These are phyloP conservation scores for Psettodes erumei DNA, from an alignment of 2,113 vertebrate species.

Conservation along the genomic window DNA sequence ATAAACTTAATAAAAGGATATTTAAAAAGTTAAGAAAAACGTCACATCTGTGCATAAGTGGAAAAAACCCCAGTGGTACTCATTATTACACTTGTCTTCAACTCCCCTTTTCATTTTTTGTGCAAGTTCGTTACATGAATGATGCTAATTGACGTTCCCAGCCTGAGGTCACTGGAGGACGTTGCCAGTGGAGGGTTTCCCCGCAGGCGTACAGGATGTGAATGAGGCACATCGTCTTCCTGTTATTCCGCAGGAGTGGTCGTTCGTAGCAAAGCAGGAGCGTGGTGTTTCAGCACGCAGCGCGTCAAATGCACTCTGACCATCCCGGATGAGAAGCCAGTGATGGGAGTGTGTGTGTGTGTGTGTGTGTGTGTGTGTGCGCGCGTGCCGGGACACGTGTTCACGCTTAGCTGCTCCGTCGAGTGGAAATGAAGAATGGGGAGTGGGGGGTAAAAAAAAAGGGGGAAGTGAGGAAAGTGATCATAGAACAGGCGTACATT, in stretches of 20 bases:
- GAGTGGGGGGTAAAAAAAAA: constrained; percentile 31
- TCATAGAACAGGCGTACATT: constrained; percentile 4
- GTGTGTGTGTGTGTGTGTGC: background rate
- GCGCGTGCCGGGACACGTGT: background rate
- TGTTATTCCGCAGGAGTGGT: constrained; percentile 69
- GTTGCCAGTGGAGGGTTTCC: constrained; percentile 31
- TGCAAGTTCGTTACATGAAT: constrained; percentile 19
- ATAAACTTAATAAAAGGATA: too few species aligned
- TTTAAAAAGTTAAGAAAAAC: too few species aligned
- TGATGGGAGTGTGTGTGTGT: background rate
- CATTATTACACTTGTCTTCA: background rate
- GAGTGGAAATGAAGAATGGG: constrained; percentile 47
- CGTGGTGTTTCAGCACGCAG: background rate
- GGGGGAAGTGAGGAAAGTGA: constrained; percentile 29
- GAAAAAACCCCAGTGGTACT: background rate
- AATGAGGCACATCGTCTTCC: constrained; percentile 58
- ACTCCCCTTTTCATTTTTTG: constrained; percentile 3
- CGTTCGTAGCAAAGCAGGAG: constrained; percentile 7
- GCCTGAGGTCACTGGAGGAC: constrained; percentile 55
- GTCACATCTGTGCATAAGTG: background rate
- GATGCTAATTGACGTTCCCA: constrained; percentile 56
- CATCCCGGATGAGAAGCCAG: background rate
- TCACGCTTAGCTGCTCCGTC: constrained; percentile 5
- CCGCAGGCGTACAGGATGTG: constrained; percentile 62
- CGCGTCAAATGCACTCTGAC: background rate